A percentile compares a stretch with the other conserved stretches of the same genome.
phyloP scores from a whole-genome alignment of 2,113 vertebrate genomes.

The Myotis brandtii region DNA sequence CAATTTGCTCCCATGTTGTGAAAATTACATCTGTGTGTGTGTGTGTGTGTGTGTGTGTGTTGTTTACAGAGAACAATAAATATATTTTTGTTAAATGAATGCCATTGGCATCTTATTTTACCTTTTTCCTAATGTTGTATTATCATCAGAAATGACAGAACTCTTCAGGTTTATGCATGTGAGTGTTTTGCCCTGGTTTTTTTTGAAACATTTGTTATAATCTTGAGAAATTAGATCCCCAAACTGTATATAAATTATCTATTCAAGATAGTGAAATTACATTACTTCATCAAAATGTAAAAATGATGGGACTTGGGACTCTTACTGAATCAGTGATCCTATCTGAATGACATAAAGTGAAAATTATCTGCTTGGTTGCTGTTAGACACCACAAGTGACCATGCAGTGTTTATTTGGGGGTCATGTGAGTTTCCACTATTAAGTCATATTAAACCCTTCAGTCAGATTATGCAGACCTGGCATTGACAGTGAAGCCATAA shows the following conservation, averaged over 20 bases:
- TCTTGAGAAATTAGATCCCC: constrained; percentile 51
- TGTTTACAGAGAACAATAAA: constrained; percentile 1
- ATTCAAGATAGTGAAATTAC: constrained; percentile 65
- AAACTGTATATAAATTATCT: constrained; percentile 55
- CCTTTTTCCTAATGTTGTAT: background rate
- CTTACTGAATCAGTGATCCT: constrained; percentile 48
- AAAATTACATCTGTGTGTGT: background rate
- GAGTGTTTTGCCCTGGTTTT: constrained; percentile 22
- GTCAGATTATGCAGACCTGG: background rate
- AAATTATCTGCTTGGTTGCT: constrained; percentile 60
- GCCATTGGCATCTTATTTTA: background rate
- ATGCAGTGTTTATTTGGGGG: background rate
- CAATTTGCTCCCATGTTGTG: background rate
- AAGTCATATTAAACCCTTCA: background rate
- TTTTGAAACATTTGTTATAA: constrained; percentile 45
- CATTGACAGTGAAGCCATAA: background rate
- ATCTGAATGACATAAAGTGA: constrained; percentile 50
- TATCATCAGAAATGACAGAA: constrained; percentile 1
- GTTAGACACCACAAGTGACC: constrained; percentile 43
- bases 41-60: background rate
- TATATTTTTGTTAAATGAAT: background rate
- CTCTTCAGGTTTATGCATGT: background rate
- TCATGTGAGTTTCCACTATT: background rate
- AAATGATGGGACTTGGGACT: constrained; percentile 37
- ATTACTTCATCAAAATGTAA: constrained; percentile 70